Evolutionary conservation across 2,888 invertebrate species (phyloP), one percentile per base, ranked within the genome.

Genomic region (Trachelus troglodyta): DNA sequence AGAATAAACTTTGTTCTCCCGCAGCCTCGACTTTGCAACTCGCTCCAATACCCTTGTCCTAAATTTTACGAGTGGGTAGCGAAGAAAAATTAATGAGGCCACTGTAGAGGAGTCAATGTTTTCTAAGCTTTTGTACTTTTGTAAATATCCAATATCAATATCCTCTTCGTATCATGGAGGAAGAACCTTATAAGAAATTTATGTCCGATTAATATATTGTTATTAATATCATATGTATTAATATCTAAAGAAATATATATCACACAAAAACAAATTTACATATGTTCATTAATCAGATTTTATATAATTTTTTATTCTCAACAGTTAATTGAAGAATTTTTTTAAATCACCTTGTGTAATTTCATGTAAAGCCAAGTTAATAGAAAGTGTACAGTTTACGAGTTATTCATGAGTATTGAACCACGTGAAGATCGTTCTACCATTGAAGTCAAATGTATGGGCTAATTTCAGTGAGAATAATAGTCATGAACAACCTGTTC

Each of bases 71-170:
- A 6, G 12, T 11, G 9, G 30, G 74, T 15, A 73, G 34, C 31
- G 35, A 76, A 33, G 23, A 37, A 73, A 68, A 30, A 73, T 56
- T 40, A 79, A 77, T 71, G 69, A 81, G 81, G 82, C 85, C 77
- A 83, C 80, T 88, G 87, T 86, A 85, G 87, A 88, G 86, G 83
- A 83, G 83, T 88, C 85, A 83, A 89, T 89, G 89, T 90, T 90
- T 91, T 89, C 84, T 89, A 89, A 89, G 87, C 87, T 90, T 91
- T 86, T 91, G 90, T 91, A 91, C 87, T 91, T 91, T 91, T 91
- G 91, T 91, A 91, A 90, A 91, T 91, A 91, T 85, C 80, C 75
- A 80, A 76, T 83, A 79, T 83, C 80, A 74, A 80, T 73, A 76
- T 77, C 75, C 30, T 35, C 31, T 74, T 34, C 35, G 1, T 56